Conservation (phyloP, 2,113 vertebrate genomes). For the Hippocampus comes region DNA sequence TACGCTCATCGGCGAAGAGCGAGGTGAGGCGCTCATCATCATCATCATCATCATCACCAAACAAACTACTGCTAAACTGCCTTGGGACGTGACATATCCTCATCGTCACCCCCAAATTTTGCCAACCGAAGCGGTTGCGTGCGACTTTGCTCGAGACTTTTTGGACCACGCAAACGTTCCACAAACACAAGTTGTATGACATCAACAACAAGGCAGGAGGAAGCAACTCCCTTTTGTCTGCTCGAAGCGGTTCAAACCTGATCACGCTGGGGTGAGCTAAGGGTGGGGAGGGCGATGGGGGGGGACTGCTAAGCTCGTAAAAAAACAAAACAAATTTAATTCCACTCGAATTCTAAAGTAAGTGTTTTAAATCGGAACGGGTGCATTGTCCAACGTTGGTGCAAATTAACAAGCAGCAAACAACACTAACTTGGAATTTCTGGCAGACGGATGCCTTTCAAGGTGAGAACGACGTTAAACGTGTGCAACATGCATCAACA, state of each 20-base stretch:
- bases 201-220: constrained; percentile 22
- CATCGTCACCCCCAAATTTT: neutral
- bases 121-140: neutral
- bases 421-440: too few relatives aligned
- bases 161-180: neutral
- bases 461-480: too few relatives aligned
- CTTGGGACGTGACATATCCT: too few relatives aligned
- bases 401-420: too few relatives aligned
- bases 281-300: constrained; percentile 37
- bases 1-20: constrained; percentile 88
- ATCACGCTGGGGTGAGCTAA: constrained; percentile 76
- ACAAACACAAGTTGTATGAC: neutral
- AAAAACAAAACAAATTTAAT: too few relatives aligned
- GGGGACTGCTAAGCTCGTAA: constrained; percentile 27
- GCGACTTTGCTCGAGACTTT: neutral
- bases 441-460: too few relatives aligned
- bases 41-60: neutral
- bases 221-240: constrained; percentile 98
- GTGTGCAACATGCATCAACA: too few relatives aligned
- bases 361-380: too few relatives aligned
- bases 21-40: constrained; percentile 78
- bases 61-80: neutral
- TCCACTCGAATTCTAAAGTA: neutral
- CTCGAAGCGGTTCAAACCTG: constrained; percentile 99
- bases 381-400: too few relatives aligned